Evolutionary conservation across 2,113 vertebrate species (phyloP), one percentile per base, ranked within the genome.

Genomic region (Paraplagusia blochii): DNA sequence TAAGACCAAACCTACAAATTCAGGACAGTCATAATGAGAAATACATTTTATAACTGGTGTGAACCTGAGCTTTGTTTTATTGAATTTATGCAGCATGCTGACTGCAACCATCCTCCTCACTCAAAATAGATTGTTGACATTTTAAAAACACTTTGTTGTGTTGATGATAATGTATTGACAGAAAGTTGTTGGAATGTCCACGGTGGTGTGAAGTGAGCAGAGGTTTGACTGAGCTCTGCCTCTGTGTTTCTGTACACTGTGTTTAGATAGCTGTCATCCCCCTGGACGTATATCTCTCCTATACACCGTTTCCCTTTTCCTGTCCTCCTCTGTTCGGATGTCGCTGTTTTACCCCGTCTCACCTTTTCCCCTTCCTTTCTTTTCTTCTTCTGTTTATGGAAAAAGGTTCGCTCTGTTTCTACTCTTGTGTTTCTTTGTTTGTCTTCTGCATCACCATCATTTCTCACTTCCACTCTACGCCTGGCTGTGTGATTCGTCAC

Each of bases 111-210:
- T 6, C 6, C 22, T 29, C 22, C 22, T 29, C 6, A 40, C 38
- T 18, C 36, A 9, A 16, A 33, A 47, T 34, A 45, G 18, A 56
- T 75, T 1, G 49, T 63, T 58, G 44, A 57, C 63, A 61, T 19
- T 50, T 45, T 42, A 14, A 51, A 33, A 62, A 11, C 35, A 33
- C 60, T 43, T 63, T 60, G 51, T 61, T 80, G 44, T 66, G 50
- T 19, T 53, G 13, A 48, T 65, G 72, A 58, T 58, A 74, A 71
- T 76, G 45, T 40, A 56, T 48, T 71, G 65, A 46, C 77, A 77
- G 46, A 54, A 43, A 69, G 71, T 79, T 79, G 84, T 72, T 56
- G 72, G 79, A 90, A 87, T 85, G 68, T 11, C 12, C 87, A 82
- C 39, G 35, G 14, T 56, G 59, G 73, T 87, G 84, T 78, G 72